Percentiles rank a stretch among this genome's conserved stretches.
These are phyloP conservation scores for Penaeus chinensis DNA, from an alignment of 1,140 invertebrate species.

Conservation along the genomic window DNA sequence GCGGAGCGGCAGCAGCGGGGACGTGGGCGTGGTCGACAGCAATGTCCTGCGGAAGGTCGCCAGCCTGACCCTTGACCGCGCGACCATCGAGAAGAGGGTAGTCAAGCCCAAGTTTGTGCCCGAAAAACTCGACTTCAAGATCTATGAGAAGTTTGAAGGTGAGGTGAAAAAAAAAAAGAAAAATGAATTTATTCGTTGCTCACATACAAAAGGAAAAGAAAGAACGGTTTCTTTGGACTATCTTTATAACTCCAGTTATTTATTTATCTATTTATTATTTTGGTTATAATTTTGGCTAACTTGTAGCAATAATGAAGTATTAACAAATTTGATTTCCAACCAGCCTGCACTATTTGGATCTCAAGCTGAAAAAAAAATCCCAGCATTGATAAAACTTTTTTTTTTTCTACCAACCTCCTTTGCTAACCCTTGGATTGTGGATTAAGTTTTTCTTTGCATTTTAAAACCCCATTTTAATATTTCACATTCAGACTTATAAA, in stretches of 20 bases:
- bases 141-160: slow-evolving; percentile 92
- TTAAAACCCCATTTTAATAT: no score
- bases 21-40: slow-evolving; percentile 69
- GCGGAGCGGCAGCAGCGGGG: slow-evolving; percentile 35
- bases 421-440: no score
- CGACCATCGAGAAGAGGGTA: slow-evolving; percentile 74
- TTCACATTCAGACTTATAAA: no score
- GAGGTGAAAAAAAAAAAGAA: slow-evolving; percentile 65
- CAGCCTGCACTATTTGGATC: no score
- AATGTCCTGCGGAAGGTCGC: slow-evolving; percentile 85
- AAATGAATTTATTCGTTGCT: neutral
- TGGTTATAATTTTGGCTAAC: no score
- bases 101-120: slow-evolving; percentile 81
- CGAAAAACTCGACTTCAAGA: slow-evolving; percentile 84
- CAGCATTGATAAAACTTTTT: no score
- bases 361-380: no score
- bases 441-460: no score
- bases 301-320: no score
- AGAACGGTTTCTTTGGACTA: neutral
- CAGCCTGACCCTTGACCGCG: slow-evolving; percentile 80
- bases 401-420: no score
- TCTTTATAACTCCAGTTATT: neutral
- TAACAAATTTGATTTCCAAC: no score
- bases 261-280: no score
- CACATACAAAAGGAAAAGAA: neutral